Conservation (phyloP, 2,888 invertebrate species). For the Zelleria hepariella region DNA sequence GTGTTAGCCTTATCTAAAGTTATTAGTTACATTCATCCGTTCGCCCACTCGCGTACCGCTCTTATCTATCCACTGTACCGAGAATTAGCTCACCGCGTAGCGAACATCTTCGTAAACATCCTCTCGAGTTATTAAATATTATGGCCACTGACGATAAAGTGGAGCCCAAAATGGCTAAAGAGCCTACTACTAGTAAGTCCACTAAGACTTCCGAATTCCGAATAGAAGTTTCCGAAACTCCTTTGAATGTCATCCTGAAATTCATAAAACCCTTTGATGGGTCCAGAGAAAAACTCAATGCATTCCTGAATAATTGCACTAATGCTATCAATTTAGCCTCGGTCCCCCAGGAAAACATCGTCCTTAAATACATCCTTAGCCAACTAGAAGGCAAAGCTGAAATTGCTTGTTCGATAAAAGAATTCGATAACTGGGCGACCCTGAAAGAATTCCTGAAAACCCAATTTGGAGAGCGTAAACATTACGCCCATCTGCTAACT, state of each 20-base stretch:
- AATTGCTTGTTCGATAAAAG: not conserved
- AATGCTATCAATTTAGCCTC: not conserved
- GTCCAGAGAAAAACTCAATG: not conserved
- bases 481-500: not conserved
- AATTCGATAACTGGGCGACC: not conserved
- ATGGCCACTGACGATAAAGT: too few relatives aligned
- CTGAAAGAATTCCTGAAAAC: not conserved
- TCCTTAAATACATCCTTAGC: not conserved
- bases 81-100: too few relatives aligned
- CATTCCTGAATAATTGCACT: not conserved
- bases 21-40: too few relatives aligned
- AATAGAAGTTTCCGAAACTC: too few relatives aligned
- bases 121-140: too few relatives aligned
- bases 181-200: too few relatives aligned
- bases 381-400: not conserved
- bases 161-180: too few relatives aligned
- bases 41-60: too few relatives aligned
- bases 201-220: too few relatives aligned
- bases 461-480: constrained; percentile 1
- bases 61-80: too few relatives aligned
- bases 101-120: too few relatives aligned
- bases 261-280: not conserved
- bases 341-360: not conserved
- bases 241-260: not conserved
- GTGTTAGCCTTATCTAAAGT: too few relatives aligned